Evolutionary conservation across 37 sponge, comb jelly and placozoan species (phyloP), one percentile per base, ranked within the genome.

Genomic region (Sycon ciliatum): DNA sequence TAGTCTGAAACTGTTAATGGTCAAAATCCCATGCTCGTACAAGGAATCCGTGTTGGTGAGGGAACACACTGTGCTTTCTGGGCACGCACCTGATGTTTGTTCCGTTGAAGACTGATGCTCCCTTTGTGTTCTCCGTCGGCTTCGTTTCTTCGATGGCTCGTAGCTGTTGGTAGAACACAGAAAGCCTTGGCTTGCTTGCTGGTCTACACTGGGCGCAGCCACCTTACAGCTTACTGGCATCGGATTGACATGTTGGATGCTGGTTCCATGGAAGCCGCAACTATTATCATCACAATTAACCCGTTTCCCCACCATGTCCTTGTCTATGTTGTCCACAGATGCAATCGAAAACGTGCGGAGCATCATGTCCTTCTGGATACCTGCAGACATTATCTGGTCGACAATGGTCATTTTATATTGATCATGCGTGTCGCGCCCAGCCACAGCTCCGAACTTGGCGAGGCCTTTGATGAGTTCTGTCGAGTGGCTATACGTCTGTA

Each of bases 321-420:
- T 53, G 11, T 71, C 72, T 31, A 71, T 31, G 26, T 71, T 71
- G 9, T 71, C 72, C 4, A 55, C 34, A n/a, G 72, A 31, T n/a
- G 32, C 55, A 3, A 71, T 33, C 7, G 53, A 54, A 23, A 71
- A 42, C 22, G 33, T 18, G 1, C 16, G 3, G n/a, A 29, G 3
- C 1, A 32, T 18, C 54, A 71, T 18, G 2, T 34, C 46, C 1
- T 20, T 1, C n/a, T 26, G n/a, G 30, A 46, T 7, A 42, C 72
- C 72, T 5, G 1, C 2, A 2, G 20, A 1, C 30, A 36, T 71
- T 3, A 3, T 28, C 31, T 28, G 32, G 4, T 53, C 23, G 1
- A 33, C 46, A 22, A 71, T 4, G 1, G 1, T 31, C 1, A 22
- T 26, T 42, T 31, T 52, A 20, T 31, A n/a, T 31, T 18, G 1